Base-by-base conservation (phyloP, 1,140 invertebrate species). In the Brachionus asplanchnoidis region DNA sequence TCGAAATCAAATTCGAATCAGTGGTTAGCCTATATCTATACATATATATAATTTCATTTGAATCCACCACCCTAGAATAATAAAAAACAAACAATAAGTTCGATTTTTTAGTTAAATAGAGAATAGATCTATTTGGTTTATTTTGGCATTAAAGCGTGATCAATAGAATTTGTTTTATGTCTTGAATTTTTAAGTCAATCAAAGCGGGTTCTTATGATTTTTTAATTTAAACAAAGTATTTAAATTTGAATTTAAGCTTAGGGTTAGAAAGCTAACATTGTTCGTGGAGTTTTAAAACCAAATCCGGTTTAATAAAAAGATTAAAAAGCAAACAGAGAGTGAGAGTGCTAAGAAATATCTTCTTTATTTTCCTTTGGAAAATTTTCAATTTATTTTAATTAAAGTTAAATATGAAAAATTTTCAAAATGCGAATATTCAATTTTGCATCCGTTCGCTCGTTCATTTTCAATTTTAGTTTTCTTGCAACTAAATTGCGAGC, bases 371-470 rank as follows among this genome's bases (percentile, higher is more conserved):
- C 66, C 23, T 32, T 23, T 32, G 32, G 14, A 28, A 68, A 68
- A 36, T 68, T 68, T 68, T 68, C 66, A 28, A 68, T 68, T 68
- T 68, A 68, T 68, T 68, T 68, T 68, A 68, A 68, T 68, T 68
- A 68, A 68, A 68, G 66, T 68, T 68, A 68, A 68, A 68, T 68
- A 68, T 68, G 32, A 68, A 32, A 32, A 32, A 32, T 68, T 68
- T 68, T 68, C 32, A 32, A 68, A 68, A 36, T 32, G 40, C 32
- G 32, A 75, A 75, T 75, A 75, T 75, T 75, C 70, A 75, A 75
- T 75, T 75, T 42, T 44, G 40, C 70, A 44, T 75, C 70, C 70
- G 70, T 42, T 75, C 11, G 14, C 36, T 75, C 66, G 66, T 68
- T 68, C 66, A 42, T 46, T 42, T 75, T 42, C 17, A 23, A 42